These are phyloP conservation scores for Sminthopsis crassicaudata DNA, from an alignment of 2,113 vertebrate species.

Conservation along the genomic window DNA sequence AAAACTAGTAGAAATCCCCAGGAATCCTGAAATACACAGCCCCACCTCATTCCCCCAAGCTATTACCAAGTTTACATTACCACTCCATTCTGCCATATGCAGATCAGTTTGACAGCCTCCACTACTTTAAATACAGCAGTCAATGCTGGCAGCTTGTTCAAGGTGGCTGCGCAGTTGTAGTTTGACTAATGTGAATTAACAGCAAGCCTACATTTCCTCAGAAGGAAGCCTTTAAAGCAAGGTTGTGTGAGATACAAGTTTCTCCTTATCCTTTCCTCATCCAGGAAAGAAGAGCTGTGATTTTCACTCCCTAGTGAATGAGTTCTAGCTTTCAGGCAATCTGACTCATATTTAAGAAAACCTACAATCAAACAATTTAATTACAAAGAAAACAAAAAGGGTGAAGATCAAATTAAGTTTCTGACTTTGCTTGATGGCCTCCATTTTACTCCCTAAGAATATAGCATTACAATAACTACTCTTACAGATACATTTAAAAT, in stretches of 20 bases:
- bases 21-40: not conserved
- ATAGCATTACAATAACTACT: not conserved
- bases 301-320: not conserved
- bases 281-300: not conserved
- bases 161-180: rapidly evolving
- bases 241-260: rapidly evolving
- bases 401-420: constrained; percentile 12
- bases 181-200: constrained; percentile 11
- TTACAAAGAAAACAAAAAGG: not conserved
- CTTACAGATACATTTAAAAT: constrained; percentile 16
- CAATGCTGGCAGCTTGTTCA: not conserved
- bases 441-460: not conserved
- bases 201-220: not conserved
- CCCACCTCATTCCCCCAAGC: not conserved
- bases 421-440: not conserved
- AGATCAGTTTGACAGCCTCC: not conserved
- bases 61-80: not conserved
- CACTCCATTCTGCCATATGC: not conserved
- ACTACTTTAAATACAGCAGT: constrained; percentile 17
- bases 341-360: constrained; percentile 18
- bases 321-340: not conserved
- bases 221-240: not conserved
- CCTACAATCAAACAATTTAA: not conserved
- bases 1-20: not conserved
- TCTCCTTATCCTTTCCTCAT: not conserved